Evolutionary conservation across 2,797 vertebrate genomes (phyloP), one percentile per base, ranked within the genome.

Genomic region (Cyprinodon diabolis): DNA sequence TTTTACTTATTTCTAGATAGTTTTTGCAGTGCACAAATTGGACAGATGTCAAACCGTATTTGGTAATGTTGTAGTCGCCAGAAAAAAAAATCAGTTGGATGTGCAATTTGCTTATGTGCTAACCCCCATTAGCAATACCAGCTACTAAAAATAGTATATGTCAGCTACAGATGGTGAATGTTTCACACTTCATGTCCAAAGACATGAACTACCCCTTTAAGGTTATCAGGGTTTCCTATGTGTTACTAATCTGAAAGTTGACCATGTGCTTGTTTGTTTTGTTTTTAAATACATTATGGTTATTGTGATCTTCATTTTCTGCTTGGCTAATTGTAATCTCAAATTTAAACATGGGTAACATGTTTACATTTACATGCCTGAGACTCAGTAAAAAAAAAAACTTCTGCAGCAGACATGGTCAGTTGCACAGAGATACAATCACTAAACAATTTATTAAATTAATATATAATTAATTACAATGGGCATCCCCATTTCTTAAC

Each of bases 401-500:
- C 30, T 30, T 43, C 40, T 43, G 7, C 40, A 43, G 7, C 40
- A 67, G 62, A n/a, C 21, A n/a, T 65, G 45, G 15, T 68, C 30
- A 52, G 49, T 19, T 43, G 15, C 12, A 45, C 54, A 58, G 25
- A 17, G 12, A 65, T 55, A 13, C 35, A n/a, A 21, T 6, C n/a
- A 54, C 25, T 35, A 51, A 52, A 17, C 4, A 9, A 37, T 60
- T 37, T 2, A 52, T 30, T 68, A 35, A 15, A 30, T 25, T 10
- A 8, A 9, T 37, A 19, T 52, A 19, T 52, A 19, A 35, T 52
- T 68, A 13, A n/a, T 52, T n/a, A 30, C 15, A 5, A 58, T 52
- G 25, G 10, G 80, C 74, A 82, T 66, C 83, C 80, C 77, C 54
- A 37, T 1, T 71, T 71, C 49, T 62, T 19, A 17, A 60, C 35